Evolutionary conservation across 2,113 vertebrate genomes (phyloP).

Genomic region (Istiophorus platypterus): DNA sequence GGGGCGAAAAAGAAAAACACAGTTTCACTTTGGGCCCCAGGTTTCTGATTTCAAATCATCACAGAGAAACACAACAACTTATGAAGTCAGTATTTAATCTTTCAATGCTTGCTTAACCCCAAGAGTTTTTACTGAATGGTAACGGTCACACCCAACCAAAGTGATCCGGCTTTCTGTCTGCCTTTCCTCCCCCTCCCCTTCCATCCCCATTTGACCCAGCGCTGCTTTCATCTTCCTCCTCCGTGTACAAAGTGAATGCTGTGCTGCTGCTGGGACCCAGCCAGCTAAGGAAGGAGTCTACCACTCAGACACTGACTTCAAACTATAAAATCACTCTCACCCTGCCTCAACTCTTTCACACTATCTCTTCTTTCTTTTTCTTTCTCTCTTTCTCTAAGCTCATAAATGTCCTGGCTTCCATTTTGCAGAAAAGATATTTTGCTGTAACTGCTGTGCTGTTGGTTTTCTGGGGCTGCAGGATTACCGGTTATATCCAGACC

Average conservation of each 20-base stretch:
- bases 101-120: slow-evolving; percentile 50
- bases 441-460: slow-evolving; percentile 75
- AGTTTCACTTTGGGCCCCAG: slow-evolving; percentile 40
- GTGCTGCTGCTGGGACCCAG: slow-evolving; percentile 69
- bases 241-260: slow-evolving; percentile 72
- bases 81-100: slow-evolving; percentile 73
- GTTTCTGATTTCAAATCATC: slow-evolving; percentile 66
- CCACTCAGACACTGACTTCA: slow-evolving; percentile 63
- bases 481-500: slow-evolving; percentile 77
- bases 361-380: slow-evolving; percentile 17
- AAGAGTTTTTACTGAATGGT: slow-evolving; percentile 43
- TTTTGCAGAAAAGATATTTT: slow-evolving; percentile 76
- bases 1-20: slow-evolving; percentile 25
- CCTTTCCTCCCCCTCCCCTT: slow-evolving; percentile 19
- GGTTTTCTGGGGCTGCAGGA: slow-evolving; percentile 73
- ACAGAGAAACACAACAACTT: slow-evolving; percentile 58
- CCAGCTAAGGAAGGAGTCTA: slow-evolving; percentile 68
- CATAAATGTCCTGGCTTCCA: slow-evolving; percentile 63
- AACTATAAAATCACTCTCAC: slow-evolving; percentile 61
- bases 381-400: slow-evolving; percentile 45
- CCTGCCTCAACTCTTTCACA: slow-evolving; percentile 35
- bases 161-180: slow-evolving; percentile 50
- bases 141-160: slow-evolving; percentile 55
- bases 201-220: slow-evolving; percentile 58
- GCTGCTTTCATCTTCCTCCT: slow-evolving; percentile 73